Evolutionary conservation across 1,140 invertebrate genomes (phyloP).

Genomic region (Fragariocoptes setiger): DNA sequence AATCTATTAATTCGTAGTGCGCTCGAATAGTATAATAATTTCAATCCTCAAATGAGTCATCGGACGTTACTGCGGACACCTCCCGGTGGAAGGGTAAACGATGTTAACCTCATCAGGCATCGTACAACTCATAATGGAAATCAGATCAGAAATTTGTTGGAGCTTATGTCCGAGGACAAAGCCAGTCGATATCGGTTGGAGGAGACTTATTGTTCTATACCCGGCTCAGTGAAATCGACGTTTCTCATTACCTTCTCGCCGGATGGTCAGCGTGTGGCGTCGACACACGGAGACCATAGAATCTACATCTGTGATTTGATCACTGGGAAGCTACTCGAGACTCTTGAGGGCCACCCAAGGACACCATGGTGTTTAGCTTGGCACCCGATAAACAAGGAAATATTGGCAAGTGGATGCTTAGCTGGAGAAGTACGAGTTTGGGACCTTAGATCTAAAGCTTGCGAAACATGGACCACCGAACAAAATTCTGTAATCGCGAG

Average conservation of each 20-base stretch:
- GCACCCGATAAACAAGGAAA: slow-evolving; percentile 46
- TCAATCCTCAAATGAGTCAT: too few species aligned
- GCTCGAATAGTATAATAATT: too few species aligned
- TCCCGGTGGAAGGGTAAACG: background rate
- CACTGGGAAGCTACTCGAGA: slow-evolving; percentile 42
- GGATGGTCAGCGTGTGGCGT: slow-evolving; percentile 52
- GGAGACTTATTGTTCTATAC: slow-evolving; percentile 26
- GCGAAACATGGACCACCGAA: slow-evolving; percentile 42
- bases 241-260: slow-evolving; percentile 57
- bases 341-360: slow-evolving; percentile 46
- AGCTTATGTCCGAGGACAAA: slow-evolving; percentile 9
- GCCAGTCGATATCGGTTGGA: slow-evolving; percentile 7
- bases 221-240: slow-evolving; percentile 35
- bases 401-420: slow-evolving; percentile 55
- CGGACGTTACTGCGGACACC: too few species aligned
- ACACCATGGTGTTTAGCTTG: slow-evolving; percentile 70
- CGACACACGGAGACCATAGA: slow-evolving; percentile 63
- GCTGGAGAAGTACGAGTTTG: slow-evolving; percentile 63
- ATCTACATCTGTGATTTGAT: slow-evolving; percentile 50
- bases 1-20: too few species aligned
- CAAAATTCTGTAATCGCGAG: slow-evolving; percentile 43
- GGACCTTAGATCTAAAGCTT: slow-evolving; percentile 49
- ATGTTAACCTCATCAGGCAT: background rate
- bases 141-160: background rate
- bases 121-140: background rate